Evolutionary conservation across 2,113 vertebrate genomes (phyloP).

Genomic region (Uria aalge): DNA sequence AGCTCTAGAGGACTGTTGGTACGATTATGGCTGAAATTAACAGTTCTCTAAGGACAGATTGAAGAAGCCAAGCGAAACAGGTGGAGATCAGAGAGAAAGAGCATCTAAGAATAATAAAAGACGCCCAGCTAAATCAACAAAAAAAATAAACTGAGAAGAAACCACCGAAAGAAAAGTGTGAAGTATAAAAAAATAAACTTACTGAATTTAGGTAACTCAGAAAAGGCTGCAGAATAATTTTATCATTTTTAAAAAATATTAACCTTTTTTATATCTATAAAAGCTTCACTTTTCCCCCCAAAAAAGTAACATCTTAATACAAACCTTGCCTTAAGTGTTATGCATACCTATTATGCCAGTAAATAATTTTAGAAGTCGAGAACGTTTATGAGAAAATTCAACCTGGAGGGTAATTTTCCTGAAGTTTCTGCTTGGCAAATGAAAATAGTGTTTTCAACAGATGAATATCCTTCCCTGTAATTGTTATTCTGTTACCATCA

Average conservation of each 20-base stretch:
- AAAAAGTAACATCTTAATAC: not conserved
- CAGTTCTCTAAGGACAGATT: not conserved
- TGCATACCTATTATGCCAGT: not conserved
- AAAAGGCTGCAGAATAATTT: not conserved
- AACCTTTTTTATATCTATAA: not conserved
- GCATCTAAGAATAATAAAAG: not conserved
- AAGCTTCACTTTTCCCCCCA: fast-evolving
- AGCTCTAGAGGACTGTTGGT: not conserved
- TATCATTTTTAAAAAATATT: not conserved
- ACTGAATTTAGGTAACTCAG: not conserved
- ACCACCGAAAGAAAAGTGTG: not conserved
- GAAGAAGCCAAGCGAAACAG: not conserved
- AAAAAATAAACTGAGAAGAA: not conserved
- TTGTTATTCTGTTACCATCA: constrained; percentile 19
- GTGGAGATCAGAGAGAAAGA: not conserved
- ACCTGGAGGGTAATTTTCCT: constrained; percentile 41
- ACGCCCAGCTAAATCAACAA: not conserved
- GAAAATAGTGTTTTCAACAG: constrained; percentile 2
- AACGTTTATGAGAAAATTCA: constrained; percentile 39
- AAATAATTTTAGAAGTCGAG: constrained; percentile 34
- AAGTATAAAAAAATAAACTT: not conserved
- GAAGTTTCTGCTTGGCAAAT: constrained; percentile 49
- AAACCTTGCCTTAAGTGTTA: not conserved
- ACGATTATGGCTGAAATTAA: not conserved
- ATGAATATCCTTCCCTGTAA: constrained; percentile 31